phyloP scores from a whole-genome alignment of 1,140 invertebrate genomes.

The Armadillidium nasatum region DNA sequence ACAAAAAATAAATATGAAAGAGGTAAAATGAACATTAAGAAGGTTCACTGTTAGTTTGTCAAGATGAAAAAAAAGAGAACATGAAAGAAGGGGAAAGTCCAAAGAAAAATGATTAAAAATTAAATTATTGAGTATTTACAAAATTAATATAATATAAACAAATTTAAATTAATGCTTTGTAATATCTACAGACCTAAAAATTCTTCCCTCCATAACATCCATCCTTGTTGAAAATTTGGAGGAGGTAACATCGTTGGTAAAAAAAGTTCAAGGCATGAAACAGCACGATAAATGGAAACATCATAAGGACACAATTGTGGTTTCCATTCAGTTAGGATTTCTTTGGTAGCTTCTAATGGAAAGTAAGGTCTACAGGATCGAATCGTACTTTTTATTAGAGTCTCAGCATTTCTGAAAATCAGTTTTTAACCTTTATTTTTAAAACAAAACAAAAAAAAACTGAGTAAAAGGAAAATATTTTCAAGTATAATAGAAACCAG shows the following conservation, averaged over 20 bases:
- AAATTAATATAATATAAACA: no score
- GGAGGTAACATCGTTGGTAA: constrained; percentile 64
- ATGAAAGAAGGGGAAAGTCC: no score
- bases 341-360: constrained; percentile 66
- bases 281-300: constrained; percentile 55
- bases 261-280: constrained; percentile 66
- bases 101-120: no score
- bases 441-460: no score
- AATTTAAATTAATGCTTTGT: no score
- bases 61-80: no score
- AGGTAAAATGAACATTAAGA: no score
- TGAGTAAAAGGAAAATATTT: background rate
- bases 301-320: constrained; percentile 70
- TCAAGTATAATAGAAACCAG: no score
- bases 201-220: constrained; percentile 77
- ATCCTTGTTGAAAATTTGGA: constrained; percentile 60
- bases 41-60: no score
- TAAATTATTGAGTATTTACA: no score
- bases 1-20: no score
- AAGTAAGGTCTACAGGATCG: constrained; percentile 58
- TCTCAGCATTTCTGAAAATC: constrained; percentile 16
- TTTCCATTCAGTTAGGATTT: constrained; percentile 78
- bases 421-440: background rate
- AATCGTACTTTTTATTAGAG: constrained; percentile 24
- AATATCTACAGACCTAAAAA: constrained; percentile 71